Evolutionary conservation across 2,113 vertebrate genomes (phyloP), one percentile per base, ranked within the genome.

Genomic region (Limanda limanda): DNA sequence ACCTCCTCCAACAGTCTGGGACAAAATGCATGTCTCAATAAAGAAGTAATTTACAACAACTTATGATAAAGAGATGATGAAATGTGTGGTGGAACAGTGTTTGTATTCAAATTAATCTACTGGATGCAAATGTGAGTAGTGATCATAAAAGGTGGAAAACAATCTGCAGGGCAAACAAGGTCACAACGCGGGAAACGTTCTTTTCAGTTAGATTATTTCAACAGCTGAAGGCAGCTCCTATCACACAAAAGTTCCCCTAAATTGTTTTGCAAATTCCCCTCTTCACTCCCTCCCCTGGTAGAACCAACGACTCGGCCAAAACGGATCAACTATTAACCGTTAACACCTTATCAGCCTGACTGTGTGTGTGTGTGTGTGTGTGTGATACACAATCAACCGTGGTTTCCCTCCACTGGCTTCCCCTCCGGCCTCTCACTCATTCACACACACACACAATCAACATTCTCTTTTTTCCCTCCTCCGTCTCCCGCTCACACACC

Each of bases 291-390:
- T 13, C 40, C 40, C 40, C 40, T 42, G 10, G 11, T 42, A 42
- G 59, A 37, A 54, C 10, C 55, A 58, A 66, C n/a, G 47, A 59
- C 42, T 72, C 13, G 6, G 56, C 59, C 65, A 75, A 62, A 62
- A 73, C 65, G 2, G 40, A 79, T 81, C 63, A 71, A n/a, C 56
- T 23, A 48, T 81, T 82, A 89, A 89, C 86, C 58, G 83, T 89
- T 91, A 90, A 66, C 82, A 71, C 61, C 61, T 86, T 89, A 84
- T 90, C 84, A 82, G 62, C 6, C 74, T 10, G 52, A 68, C 60
- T 31, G 18, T 5, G 69, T 15, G 31, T 6, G 68, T 25, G 55
- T 57, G 55, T 37, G 66, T 71, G 77, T n/a, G 25, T 9, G 70
- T 23, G 37, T 4, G 68, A 82, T 71, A 82, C 48, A 64, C 40